A percentile compares a stretch with the other conserved stretches of the same genome.
These are phyloP conservation scores for Scopus umbretta DNA, from an alignment of 2,113 vertebrate species.

Conservation along the genomic window DNA sequence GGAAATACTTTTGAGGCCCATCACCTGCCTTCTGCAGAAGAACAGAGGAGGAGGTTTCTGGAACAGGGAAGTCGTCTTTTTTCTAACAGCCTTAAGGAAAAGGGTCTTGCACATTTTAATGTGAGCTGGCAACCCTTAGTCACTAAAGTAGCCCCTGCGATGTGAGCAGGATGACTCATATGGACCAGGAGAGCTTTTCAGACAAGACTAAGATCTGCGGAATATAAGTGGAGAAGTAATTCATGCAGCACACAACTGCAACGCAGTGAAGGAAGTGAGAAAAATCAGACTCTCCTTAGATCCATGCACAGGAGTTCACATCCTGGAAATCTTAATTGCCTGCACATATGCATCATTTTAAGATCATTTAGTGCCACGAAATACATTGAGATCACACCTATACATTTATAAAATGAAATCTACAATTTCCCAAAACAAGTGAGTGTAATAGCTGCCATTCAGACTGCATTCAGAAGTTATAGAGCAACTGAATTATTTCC, in stretches of 20 bases:
- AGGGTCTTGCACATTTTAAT: not conserved
- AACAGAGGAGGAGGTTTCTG: not conserved
- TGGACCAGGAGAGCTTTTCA: not conserved
- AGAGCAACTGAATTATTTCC: not conserved
- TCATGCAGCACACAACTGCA: not conserved
- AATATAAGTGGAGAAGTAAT: not conserved
- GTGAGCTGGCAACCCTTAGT: not conserved
- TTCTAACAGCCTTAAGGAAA: not conserved
- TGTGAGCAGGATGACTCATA: not conserved
- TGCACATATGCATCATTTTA: not conserved
- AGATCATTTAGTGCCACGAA: not conserved
- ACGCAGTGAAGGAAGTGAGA: accelerated
- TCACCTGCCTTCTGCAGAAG: not conserved
- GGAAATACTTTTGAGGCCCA: not conserved
- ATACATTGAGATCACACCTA: not conserved
- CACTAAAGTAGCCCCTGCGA: not conserved
- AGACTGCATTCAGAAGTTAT: not conserved
- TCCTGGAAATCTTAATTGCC: not conserved
- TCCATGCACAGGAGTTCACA: not conserved
- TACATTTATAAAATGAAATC: not conserved
- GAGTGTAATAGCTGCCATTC: not conserved
- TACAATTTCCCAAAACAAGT: not conserved
- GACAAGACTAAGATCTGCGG: not conserved
- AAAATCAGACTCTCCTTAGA: not conserved
- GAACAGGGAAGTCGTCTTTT: not conserved